Conservation (phyloP, 2,113 vertebrate species). For the Ginglymostoma cirratum region DNA sequence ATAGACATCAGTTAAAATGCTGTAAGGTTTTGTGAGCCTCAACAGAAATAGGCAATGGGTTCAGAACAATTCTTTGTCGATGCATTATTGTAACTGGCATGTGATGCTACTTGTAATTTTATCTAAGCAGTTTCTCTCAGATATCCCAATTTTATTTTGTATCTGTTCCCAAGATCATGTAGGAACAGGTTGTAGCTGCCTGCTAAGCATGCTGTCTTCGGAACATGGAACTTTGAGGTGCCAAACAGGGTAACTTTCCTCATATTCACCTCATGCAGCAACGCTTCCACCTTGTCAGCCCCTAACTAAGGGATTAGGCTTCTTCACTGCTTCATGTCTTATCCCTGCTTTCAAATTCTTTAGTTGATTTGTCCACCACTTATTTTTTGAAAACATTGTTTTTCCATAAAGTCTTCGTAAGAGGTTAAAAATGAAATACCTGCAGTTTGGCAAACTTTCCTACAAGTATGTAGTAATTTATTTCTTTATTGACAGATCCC, state of each 20-base stretch:
- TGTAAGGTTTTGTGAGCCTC: too few species aligned
- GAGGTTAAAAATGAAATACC: not conserved
- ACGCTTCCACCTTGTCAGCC: not conserved
- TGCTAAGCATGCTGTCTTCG: not conserved
- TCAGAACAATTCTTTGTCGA: not conserved
- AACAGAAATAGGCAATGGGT: not conserved
- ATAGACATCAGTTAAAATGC: not conserved
- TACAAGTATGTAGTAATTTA: not conserved
- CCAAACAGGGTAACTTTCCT: not conserved
- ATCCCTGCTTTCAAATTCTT: not conserved
- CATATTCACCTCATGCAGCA: not conserved
- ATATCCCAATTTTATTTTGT: not conserved
- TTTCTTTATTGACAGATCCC: not conserved
- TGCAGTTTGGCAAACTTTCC: not conserved
- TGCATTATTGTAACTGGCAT: not conserved
- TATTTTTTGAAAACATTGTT: not conserved
- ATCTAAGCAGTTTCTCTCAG: not conserved
- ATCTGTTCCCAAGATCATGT: not conserved
- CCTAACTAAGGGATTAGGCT: not conserved
- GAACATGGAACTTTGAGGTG: not conserved
- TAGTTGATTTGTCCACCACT: not conserved
- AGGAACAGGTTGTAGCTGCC: not conserved
- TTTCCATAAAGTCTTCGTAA: not conserved
- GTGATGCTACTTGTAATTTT: not conserved
- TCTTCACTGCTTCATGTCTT: not conserved